A percentile compares a stretch with the other conserved stretches of the same genome.
Evolutionary conservation across 2,113 vertebrate species (phyloP).

Genomic region (Ifrita kowaldi): DNA sequence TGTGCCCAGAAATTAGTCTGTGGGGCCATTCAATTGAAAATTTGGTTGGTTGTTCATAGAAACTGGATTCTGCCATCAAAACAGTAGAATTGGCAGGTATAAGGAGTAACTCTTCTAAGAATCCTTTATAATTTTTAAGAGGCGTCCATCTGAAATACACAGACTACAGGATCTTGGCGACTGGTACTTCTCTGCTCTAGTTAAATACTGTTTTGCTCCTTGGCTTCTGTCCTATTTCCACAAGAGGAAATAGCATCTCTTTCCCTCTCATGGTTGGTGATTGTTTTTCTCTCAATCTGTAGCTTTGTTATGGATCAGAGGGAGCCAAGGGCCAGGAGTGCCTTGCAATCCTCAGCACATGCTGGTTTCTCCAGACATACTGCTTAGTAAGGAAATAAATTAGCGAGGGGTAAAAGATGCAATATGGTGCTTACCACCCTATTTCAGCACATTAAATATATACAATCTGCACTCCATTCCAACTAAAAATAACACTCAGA

Average conservation of each 20-base stretch:
- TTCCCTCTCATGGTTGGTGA: not conserved
- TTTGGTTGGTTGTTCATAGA: not conserved
- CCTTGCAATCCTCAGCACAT: not conserved
- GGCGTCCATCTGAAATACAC: not conserved
- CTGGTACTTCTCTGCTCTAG: not conserved
- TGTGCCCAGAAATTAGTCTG: not conserved
- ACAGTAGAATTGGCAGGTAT: not conserved
- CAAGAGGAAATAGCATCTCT: conserved; percentile 17
- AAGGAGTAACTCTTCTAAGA: not conserved
- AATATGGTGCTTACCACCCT: not conserved
- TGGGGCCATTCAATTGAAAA: not conserved
- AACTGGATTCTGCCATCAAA: not conserved
- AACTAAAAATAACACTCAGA: conserved; percentile 4
- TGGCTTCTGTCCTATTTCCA: conserved; percentile 26
- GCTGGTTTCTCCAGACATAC: not conserved
- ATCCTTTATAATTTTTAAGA: not conserved
- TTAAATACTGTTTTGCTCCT: not conserved
- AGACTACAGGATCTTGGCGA: not conserved
- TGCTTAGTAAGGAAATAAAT: conserved; percentile 2
- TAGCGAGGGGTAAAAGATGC: not conserved
- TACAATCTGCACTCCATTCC: not conserved
- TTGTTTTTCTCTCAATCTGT: conserved; percentile 37
- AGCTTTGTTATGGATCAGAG: conserved; percentile 15
- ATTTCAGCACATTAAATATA: not conserved
- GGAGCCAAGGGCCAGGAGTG: conserved; percentile 2